Evolutionary conservation across 2,113 vertebrate genomes (phyloP).

Genomic region (Elaphurus davidianus): DNA sequence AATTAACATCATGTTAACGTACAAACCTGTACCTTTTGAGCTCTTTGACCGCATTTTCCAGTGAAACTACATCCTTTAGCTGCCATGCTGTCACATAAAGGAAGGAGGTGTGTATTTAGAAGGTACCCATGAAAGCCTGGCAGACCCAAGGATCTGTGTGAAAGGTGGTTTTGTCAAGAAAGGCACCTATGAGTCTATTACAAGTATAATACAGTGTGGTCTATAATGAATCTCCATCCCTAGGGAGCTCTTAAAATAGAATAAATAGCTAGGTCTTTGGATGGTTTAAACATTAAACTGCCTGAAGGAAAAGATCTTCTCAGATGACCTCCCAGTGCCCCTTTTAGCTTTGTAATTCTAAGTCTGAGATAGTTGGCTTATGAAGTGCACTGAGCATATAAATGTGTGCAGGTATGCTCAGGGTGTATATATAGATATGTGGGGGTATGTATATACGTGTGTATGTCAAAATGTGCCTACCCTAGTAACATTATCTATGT

Average conservation of each 20-base stretch:
- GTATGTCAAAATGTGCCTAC: not conserved
- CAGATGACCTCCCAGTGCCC: not conserved
- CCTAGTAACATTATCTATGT: not conserved
- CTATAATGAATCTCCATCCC: not conserved
- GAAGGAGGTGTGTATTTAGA: not conserved
- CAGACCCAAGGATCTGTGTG: not conserved
- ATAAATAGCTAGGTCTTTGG: not conserved
- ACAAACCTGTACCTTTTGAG: not conserved
- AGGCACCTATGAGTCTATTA: not conserved
- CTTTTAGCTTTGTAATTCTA: not conserved
- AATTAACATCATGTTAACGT: not conserved
- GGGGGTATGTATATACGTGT: not conserved
- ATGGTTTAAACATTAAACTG: not conserved
- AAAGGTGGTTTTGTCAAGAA: slow-evolving; percentile 42
- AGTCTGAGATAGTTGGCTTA: not conserved
- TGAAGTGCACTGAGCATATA: not conserved
- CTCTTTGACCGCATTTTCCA: not conserved
- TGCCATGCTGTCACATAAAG: not conserved
- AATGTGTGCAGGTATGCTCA: not conserved
- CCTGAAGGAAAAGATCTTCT: not conserved
- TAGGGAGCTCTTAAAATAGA: slow-evolving; percentile 29
- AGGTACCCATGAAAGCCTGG: not conserved
- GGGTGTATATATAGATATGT: not conserved
- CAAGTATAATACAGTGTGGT: not conserved
- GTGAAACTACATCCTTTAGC: not conserved